These are phyloP conservation scores for Lasioglossum lativentre DNA, from an alignment of 2,888 invertebrate genomes.

Conservation along the genomic window DNA sequence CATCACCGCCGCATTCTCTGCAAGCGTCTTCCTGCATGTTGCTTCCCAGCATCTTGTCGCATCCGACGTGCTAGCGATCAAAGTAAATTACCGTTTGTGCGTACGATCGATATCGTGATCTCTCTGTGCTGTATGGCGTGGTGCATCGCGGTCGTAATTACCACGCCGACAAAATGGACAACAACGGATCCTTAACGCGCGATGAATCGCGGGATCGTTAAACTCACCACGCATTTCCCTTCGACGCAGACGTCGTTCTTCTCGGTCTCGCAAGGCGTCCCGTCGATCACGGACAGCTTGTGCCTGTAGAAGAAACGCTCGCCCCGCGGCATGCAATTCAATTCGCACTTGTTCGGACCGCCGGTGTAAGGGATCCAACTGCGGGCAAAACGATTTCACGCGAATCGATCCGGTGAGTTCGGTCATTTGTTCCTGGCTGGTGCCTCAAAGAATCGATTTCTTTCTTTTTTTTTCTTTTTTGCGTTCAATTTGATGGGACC, in stretches of 20 bases:
- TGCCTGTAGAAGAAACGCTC: constrained; percentile 97
- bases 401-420: constrained; percentile 4
- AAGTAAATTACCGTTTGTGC: constrained; percentile 46
- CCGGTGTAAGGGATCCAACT: constrained; percentile 96
- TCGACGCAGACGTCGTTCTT: constrained; percentile 97
- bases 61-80: constrained; percentile 92
- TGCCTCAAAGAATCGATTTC: background rate
- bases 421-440: background rate
- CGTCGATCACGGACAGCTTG: constrained; percentile 92
- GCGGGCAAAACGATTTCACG: constrained; percentile 64
- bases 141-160: background rate
- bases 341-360: constrained; percentile 95
- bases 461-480: background rate
- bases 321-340: constrained; percentile 97
- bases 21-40: constrained; percentile 94
- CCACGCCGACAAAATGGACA: background rate
- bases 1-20: constrained; percentile 96
- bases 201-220: constrained; percentile 39
- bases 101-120: constrained; percentile 16
- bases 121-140: background rate
- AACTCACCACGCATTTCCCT: constrained; percentile 94
- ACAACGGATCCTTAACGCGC: background rate
- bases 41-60: constrained; percentile 97
- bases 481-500: background rate
- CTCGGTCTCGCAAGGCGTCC: constrained; percentile 93